A percentile compares a stretch with the other conserved stretches of the same genome.
Evolutionary conservation across 2,113 vertebrate species (phyloP).

Genomic region (Zeus faber): DNA sequence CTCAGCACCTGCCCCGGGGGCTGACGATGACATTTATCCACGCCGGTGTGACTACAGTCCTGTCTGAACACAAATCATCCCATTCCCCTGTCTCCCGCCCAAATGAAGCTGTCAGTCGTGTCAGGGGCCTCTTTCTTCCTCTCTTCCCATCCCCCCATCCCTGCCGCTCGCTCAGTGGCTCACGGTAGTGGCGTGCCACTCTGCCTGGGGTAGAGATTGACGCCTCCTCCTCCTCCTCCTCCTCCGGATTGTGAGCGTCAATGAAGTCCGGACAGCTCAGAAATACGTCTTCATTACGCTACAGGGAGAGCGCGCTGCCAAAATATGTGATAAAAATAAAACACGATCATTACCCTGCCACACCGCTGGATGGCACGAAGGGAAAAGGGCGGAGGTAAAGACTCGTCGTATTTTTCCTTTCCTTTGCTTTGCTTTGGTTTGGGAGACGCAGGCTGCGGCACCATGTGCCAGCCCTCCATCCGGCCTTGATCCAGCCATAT

Average conservation of each 20-base stretch:
- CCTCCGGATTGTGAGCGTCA: slow-evolving; percentile 44
- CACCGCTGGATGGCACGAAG: slow-evolving; percentile 26
- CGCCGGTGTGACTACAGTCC: slow-evolving; percentile 44
- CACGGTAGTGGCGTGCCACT: slow-evolving; percentile 30
- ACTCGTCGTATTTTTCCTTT: too few relatives aligned
- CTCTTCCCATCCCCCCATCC: background rate
- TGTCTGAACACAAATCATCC: slow-evolving; percentile 59
- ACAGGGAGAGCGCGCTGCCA: too few relatives aligned
- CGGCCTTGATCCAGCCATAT: slow-evolving; percentile 24
- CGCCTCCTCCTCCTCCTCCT: slow-evolving; percentile 24
- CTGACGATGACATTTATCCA: slow-evolving; percentile 48
- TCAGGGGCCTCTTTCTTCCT: background rate
- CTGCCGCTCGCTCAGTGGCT: slow-evolving; percentile 26
- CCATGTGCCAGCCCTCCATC: slow-evolving; percentile 21
- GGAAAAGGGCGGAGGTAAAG: too few relatives aligned
- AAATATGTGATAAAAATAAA: too few relatives aligned
- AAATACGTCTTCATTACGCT: slow-evolving; percentile 66
- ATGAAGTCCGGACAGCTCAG: slow-evolving; percentile 59
- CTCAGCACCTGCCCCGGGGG: slow-evolving; percentile 47
- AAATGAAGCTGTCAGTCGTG: slow-evolving; percentile 65
- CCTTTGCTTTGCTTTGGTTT: slow-evolving; percentile 37
- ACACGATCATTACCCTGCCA: slow-evolving; percentile 63
- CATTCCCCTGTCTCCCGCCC: slow-evolving; percentile 23
- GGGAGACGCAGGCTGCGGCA: slow-evolving; percentile 28
- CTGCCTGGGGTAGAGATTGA: slow-evolving; percentile 40